These are phyloP conservation scores for Orthosia gracilis DNA, from an alignment of 2,888 invertebrate genomes.

Conservation along the genomic window DNA sequence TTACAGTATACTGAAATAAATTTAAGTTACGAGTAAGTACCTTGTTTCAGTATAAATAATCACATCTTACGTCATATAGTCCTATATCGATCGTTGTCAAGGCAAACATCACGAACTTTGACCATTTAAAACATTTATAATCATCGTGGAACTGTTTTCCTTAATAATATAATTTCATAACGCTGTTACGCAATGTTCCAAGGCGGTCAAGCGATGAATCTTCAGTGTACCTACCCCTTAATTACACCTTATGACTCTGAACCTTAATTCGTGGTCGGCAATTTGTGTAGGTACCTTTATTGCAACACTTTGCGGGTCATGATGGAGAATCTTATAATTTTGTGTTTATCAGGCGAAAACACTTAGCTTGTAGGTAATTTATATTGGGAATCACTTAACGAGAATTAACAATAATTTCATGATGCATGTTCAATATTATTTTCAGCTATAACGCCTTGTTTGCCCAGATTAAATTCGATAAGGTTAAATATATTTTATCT, in stretches of 20 bases:
- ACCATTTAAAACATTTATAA: slow-evolving; percentile 29
- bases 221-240: slow-evolving; percentile 62
- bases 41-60: slow-evolving; percentile 2
- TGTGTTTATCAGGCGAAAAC: slow-evolving; percentile 48
- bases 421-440: slow-evolving; percentile 1
- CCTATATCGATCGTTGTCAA: slow-evolving; percentile 53
- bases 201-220: slow-evolving; percentile 66
- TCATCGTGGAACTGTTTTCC: slow-evolving; percentile 50
- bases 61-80: not conserved
- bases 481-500: not conserved
- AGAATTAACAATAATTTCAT: slow-evolving; percentile 29
- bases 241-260: slow-evolving; percentile 63
- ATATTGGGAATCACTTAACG: slow-evolving; percentile 35
- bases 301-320: slow-evolving; percentile 52
- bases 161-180: slow-evolving; percentile 60
- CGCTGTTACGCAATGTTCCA: slow-evolving; percentile 50
- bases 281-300: slow-evolving; percentile 56
- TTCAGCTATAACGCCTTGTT: not conserved
- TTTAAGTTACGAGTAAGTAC: too few relatives aligned
- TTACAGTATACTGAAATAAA: not conserved
- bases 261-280: slow-evolving; percentile 61
- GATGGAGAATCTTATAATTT: slow-evolving; percentile 55
- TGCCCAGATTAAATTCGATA: not conserved
- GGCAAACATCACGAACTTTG: slow-evolving; percentile 44
- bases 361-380: slow-evolving; percentile 42